Base-by-base conservation (phyloP, 2,797 vertebrate species). In the Diplodus puntazzo region DNA sequence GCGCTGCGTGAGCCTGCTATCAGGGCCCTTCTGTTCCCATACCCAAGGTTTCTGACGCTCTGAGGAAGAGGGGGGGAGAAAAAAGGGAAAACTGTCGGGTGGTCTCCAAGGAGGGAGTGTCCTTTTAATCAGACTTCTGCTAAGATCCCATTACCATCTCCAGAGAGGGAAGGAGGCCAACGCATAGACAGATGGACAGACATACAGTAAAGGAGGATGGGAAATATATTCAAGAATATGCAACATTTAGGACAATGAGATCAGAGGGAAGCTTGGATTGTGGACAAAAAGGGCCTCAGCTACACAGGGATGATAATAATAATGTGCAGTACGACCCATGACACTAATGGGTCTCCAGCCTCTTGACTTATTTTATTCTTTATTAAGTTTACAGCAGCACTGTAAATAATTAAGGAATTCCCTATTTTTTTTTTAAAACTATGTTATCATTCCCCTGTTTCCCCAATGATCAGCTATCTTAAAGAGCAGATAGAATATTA, bases 71-170 rank as follows among this genome's bases (percentile, higher is more conserved):
- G 80, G 70, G 73, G 25, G 52, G 78, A 82, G 77, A 88, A 88
- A 92, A 91, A 89, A 91, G 87, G 81, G 82, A 88, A 39, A 90
- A 90, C 87, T 89, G 91, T 92, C 82, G 84, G 80, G 73, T 90
- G 90, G 92, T 95, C 95, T 94, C 95, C 77, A 82, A 93, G 95
- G 95, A 95, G 92, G 93, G 93, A 90, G 90, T 93, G 95, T 95
- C 92, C 94, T 93, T 95, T 95, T 96, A 95, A 95, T 96, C 92
- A 95, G 93, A 92, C 84, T 92, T 93, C 91, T 92, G 86, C 91
- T 94, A 90, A 91, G 90, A 93, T 93, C 91, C 92, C 84, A 92
- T 95, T 95, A 94, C 83, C 91, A 92, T 95, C 91, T 91, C 93
- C 90, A 82, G 53, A 69, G 91, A 90, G 92, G 87, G 82, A 82